Evolutionary conservation across 2,113 vertebrate species (phyloP), one percentile per base, ranked within the genome.

Genomic region (Loxodonta africana): DNA sequence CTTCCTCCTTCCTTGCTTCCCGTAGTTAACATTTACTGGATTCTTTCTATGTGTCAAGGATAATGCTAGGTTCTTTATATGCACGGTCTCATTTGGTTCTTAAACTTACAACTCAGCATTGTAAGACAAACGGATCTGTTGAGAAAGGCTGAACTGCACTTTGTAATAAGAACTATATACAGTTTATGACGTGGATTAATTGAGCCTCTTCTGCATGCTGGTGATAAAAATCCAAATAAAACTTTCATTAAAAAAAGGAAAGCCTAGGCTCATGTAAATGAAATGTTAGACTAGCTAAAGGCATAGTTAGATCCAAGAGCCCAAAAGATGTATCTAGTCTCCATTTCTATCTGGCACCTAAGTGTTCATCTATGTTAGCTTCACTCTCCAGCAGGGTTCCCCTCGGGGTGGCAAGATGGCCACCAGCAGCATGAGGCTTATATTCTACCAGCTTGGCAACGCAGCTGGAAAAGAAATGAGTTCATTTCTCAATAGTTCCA

Each of bases 381-480:
- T 90, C 91, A 7, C 17, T 81, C 28, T 81, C 20, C 1, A 33
- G 20, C 21, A 83, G 76, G 2, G 8, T 9, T 53, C 33, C 44
- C 4, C 14, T 17, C 6, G 0, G 60, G 20, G 28, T 65, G 46
- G 25, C 44, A 91, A 71, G 65, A 44, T 2, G 17, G 23, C n/a
- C 30, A 25, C 30, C 37, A 30, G 63, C 8, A 83, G 17, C 81
- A 21, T 62, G 60, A 80, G 46, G 67, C 28, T 57, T 92, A 69
- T 33, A 69, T 74, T 51, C 51, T 84, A 80, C 6, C 82, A 44
- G 25, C 30, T n/a, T 93, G 57, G 65, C 78, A 88, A 67, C 15
- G 18, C 28, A 60, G n/a, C 76, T 88, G 82, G 37, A 96, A 97
- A 91, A 91, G 62, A 91, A 95, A 93, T 80, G 60, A 93, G 77